Base-by-base conservation (phyloP, 2,113 vertebrate genomes). In the Notothenia rossii region DNA sequence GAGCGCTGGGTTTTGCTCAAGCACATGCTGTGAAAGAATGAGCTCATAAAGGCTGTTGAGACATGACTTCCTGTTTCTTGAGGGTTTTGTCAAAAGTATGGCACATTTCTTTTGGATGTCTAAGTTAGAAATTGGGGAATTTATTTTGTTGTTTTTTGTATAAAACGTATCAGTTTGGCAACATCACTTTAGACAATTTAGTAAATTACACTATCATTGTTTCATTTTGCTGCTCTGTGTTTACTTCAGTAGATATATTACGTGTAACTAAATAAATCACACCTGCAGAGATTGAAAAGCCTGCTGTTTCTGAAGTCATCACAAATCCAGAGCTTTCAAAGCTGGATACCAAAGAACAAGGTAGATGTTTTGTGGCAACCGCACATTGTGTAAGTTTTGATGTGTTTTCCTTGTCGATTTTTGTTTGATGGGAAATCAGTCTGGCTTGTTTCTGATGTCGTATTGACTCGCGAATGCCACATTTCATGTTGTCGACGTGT, bases 41-140 rank as follows among this genome's bases (percentile, higher is more conserved):
- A 56, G 33, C 9, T 58, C 50, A 46, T n/a, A 7, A 40, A 40
- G 36, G 36, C 36, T 33, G 10, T 22, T 76, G 61, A 55, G 46
- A 48, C 7, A 25, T 18, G 25, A 10, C 29, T 1, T 63, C 3
- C 0, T n/a, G 22, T 55, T 3, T 64, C 36, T 62, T 65, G 46
- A 71, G 22, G 20, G 29, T 40, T 76, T 63, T 69, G 62, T 53
- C 59, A 81, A 20, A n/a, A 66, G 3, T 29, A 17, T 63, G 65
- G n/a, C 55, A 50, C 43, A 29, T 72, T 79, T 62, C 25, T 71
- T 81, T 33, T 84, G 60, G 53, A 33, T 40, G 46, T 9, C 14
- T 46, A 13, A 51, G 48, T 51, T 66, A 17, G 29, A 68, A 49
- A 61, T 66, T 76, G 58, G 7, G 7, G 17, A 10, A 20, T 45